phyloP scores from a whole-genome alignment of 2,888 invertebrate genomes.

The Andrena fulva region DNA sequence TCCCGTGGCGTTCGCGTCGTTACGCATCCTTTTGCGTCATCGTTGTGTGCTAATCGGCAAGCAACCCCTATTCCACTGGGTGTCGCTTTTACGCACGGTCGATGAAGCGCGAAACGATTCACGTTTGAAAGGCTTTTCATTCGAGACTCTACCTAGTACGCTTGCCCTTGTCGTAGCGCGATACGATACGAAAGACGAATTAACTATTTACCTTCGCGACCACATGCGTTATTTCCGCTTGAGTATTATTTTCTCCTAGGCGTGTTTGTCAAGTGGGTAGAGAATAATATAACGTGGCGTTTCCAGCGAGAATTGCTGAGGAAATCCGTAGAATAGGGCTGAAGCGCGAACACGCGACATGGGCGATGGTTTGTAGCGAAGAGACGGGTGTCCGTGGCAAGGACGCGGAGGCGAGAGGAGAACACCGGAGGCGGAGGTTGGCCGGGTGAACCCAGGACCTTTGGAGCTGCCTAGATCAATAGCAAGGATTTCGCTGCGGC shows the following conservation, averaged over 20 bases:
- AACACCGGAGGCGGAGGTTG: conserved; percentile 64
- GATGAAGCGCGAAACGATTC: conserved; percentile 26
- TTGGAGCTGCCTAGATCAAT: conserved; percentile 74
- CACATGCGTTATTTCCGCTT: too few species aligned
- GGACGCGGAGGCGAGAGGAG: conserved; percentile 30
- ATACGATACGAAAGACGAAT: not conserved
- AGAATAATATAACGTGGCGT: not conserved
- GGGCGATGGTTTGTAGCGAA: not conserved
- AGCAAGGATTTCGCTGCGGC: conserved; percentile 71
- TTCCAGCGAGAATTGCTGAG: not conserved
- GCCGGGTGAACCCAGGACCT: conserved; percentile 75
- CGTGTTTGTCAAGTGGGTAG: not conserved
- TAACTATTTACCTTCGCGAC: too few species aligned
- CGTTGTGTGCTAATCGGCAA: not conserved
- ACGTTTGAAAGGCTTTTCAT: not conserved
- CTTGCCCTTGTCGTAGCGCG: conserved; percentile 30
- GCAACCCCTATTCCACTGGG: too few species aligned
- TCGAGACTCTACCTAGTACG: conserved; percentile 16
- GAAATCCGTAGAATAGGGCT: not conserved
- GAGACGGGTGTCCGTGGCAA: not conserved
- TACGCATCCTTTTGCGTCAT: conserved; percentile 23
- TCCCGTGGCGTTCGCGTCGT: not conserved
- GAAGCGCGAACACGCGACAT: not conserved
- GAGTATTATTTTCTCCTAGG: too few species aligned
- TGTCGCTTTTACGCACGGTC: conserved; percentile 6